Evolutionary conservation across 2,797 vertebrate genomes (phyloP), one percentile per base, ranked within the genome.

Genomic region (Rhadinocentrus ornatus): DNA sequence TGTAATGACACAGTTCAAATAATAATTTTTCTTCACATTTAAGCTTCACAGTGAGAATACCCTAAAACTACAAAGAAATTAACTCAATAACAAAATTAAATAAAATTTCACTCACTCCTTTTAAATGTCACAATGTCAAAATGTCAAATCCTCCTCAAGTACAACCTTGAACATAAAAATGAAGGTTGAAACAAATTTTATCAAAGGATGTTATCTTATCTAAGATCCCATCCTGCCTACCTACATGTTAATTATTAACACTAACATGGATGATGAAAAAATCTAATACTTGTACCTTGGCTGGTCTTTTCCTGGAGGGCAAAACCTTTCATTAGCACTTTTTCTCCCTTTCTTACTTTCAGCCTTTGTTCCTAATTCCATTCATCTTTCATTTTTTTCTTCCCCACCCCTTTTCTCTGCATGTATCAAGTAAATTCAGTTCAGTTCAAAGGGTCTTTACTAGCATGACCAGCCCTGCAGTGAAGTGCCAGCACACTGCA

Each of bases 361-460:
- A n/a, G 53, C 75, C 87, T 84, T 77, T 87, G 75, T 87, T 86
- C 74, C 69, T 81, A 80, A 87, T 83, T 86, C 71, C 66, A 79
- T 86, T 87, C 82, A 69, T 68, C 71, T 69, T 82, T 79, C 69
- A 57, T 55, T 73, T 83, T 73, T 66, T 37, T 52, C 60, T 39
- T 79, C 78, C 73, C 85, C 84, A 57, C 80, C 85, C 65, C 27
- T 65, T 80, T 76, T 81, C 65, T 74, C 77, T 41, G 55, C 86
- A 71, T 87, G 82, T 90, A 83, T 88, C 60, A 66, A 84, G 84
- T 89, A 85, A 81, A 90, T 85, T 88, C 76, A 35, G 75, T 82
- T 90, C 83, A 88, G 86, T 92, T 93, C 88, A 92, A 89, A 92
- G 90, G 83, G 81, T 88, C 86, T 89, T 89, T 90, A 91, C 87